Conservation (phyloP, 2,113 vertebrate species). For the Dromas ardeola region DNA sequence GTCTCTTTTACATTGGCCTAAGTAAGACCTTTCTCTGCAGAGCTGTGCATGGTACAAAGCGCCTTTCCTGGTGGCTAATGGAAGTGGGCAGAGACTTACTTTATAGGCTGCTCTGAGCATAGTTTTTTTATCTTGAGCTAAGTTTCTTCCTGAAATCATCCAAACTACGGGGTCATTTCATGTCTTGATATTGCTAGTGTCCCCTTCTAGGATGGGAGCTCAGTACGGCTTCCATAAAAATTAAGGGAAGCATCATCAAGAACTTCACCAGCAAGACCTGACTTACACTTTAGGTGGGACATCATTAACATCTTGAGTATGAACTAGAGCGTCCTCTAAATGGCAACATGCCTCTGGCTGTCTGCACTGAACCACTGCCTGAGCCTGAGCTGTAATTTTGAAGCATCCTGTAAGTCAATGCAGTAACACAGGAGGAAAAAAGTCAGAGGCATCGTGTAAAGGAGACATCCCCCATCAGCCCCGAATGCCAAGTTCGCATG, state of each 20-base stretch:
- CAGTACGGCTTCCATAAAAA: background rate
- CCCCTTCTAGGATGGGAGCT: background rate
- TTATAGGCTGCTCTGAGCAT: background rate
- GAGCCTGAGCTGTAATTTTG: background rate
- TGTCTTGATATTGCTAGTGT: background rate
- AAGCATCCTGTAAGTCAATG: background rate
- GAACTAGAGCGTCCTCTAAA: background rate
- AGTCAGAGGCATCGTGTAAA: background rate
- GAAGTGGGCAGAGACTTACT: background rate
- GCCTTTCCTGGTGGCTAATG: background rate
- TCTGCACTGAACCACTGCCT: background rate
- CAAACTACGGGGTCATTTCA: background rate
- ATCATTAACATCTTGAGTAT: background rate
- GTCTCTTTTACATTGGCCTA: background rate
- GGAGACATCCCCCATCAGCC: background rate
- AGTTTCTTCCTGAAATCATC: background rate
- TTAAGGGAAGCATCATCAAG: background rate
- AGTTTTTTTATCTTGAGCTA: background rate
- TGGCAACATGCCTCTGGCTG: background rate
- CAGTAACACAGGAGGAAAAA: background rate
- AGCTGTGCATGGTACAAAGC: background rate
- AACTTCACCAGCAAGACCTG: background rate
- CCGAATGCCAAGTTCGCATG: accelerated
- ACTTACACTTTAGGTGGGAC: background rate
- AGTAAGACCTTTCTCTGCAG: background rate